A percentile compares a stretch with the other conserved stretches of the same genome.
These are phyloP conservation scores for Xylocopa sonorina DNA, from an alignment of 1,140 invertebrate genomes.

Conservation along the genomic window DNA sequence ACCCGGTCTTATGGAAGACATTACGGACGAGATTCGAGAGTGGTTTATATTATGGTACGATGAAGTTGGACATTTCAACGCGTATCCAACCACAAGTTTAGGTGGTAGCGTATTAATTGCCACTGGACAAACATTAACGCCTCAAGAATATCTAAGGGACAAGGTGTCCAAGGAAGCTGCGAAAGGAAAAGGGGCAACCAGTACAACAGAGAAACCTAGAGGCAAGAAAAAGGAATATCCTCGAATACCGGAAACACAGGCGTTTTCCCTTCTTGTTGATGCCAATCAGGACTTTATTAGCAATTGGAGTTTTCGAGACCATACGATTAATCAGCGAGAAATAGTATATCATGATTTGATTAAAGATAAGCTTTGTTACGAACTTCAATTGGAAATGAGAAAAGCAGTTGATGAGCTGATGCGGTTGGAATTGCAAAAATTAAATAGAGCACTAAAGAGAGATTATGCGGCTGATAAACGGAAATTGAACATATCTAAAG, in stretches of 20 bases:
- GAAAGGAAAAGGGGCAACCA: slow-evolving; percentile 33
- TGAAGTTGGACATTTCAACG: slow-evolving; percentile 81
- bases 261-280: slow-evolving; percentile 71
- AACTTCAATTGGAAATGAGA: slow-evolving; percentile 83
- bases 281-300: slow-evolving; percentile 77
- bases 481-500: not conserved
- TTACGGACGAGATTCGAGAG: slow-evolving; percentile 86
- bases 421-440: slow-evolving; percentile 81
- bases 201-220: not conserved
- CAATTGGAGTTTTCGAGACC: slow-evolving; percentile 79
- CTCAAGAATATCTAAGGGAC: slow-evolving; percentile 80
- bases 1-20: slow-evolving; percentile 86
- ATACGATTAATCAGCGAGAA: slow-evolving; percentile 78
- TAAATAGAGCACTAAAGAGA: slow-evolving; percentile 80
- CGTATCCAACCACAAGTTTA: slow-evolving; percentile 80
- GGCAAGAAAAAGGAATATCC: slow-evolving; percentile 18
- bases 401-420: slow-evolving; percentile 83
- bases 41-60: slow-evolving; percentile 86
- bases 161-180: slow-evolving; percentile 43
- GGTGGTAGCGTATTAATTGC: slow-evolving; percentile 83
- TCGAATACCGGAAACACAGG: slow-evolving; percentile 73
- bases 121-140: slow-evolving; percentile 81
- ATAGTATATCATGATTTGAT: slow-evolving; percentile 82
- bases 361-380: slow-evolving; percentile 80
- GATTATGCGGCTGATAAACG: slow-evolving; percentile 70